phyloP scores from a whole-genome alignment of 2,888 invertebrate species.

The Cataglyphis cursor region DNA sequence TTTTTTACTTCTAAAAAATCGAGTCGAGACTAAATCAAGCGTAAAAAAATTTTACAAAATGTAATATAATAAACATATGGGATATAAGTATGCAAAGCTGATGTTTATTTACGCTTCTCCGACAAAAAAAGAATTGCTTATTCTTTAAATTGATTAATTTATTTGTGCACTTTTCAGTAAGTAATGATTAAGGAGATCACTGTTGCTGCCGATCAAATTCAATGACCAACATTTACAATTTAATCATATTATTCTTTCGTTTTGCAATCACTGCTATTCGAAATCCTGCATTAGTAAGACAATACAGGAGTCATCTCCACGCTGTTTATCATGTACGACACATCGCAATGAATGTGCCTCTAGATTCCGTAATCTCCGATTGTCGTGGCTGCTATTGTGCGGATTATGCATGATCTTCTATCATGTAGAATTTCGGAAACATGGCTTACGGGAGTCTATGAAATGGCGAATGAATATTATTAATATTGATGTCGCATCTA shows the following conservation, averaged over 20 bases:
- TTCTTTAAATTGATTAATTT: not conserved
- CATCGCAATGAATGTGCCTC: slow-evolving; percentile 51
- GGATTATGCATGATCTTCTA: slow-evolving; percentile 65
- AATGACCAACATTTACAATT: not conserved
- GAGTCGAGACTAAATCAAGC: slow-evolving; percentile 51
- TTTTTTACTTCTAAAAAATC: slow-evolving; percentile 37
- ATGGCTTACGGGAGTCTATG: slow-evolving; percentile 17
- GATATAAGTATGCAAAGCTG: not conserved
- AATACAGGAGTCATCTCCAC: slow-evolving; percentile 37
- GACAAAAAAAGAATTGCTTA: not conserved
- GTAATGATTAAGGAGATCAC: not conserved
- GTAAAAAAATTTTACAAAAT: slow-evolving; percentile 59
- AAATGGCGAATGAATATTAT: not conserved
- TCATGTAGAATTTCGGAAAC: slow-evolving; percentile 53
- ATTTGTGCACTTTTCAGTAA: slow-evolving; percentile 1
- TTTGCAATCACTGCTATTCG: slow-evolving; percentile 33
- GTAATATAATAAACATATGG: slow-evolving; percentile 57
- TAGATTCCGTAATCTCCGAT: slow-evolving; percentile 66
- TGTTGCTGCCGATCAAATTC: not conserved
- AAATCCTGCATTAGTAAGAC: slow-evolving; percentile 61
- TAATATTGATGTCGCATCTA: not conserved
- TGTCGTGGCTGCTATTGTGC: slow-evolving; percentile 54
- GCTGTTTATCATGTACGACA: slow-evolving; percentile 60
- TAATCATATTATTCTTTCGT: slow-evolving; percentile 27
- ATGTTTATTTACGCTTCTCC: not conserved